Conservation (phyloP, 2,888 invertebrate species). For the Ptilodon capucinus region DNA sequence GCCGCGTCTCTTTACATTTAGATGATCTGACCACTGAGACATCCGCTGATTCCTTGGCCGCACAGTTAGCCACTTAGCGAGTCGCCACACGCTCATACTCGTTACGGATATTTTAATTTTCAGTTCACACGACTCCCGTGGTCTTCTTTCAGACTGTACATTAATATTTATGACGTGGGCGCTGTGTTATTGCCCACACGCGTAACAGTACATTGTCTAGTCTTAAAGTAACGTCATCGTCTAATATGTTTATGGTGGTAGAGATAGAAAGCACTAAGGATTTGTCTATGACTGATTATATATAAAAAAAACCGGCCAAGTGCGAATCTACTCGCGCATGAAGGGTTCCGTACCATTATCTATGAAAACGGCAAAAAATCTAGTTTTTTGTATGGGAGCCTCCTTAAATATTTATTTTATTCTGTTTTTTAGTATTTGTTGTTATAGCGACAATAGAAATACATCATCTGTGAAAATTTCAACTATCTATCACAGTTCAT, state of each 20-base stretch:
- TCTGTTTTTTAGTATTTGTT: too few species aligned
- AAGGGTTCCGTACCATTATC: too few species aligned
- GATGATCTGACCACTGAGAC: conserved; percentile 6
- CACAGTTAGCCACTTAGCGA: conserved; percentile 47
- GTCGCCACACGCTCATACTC: conserved; percentile 53
- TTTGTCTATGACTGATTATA: too few species aligned
- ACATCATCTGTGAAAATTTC: too few species aligned
- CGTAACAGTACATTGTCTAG: conserved; percentile 33
- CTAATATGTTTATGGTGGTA: too few species aligned
- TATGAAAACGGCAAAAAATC: too few species aligned
- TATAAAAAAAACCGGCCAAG: too few species aligned
- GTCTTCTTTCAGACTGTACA: conserved; percentile 60
- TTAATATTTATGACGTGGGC: conserved; percentile 66
- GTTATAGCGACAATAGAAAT: too few species aligned
- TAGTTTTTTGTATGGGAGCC: too few species aligned
- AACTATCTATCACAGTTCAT: too few species aligned
- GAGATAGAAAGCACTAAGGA: background rate
- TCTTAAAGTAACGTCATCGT: conserved; percentile 25
- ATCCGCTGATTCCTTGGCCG: background rate
- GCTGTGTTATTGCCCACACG: conserved; percentile 35
- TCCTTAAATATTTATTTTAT: too few species aligned
- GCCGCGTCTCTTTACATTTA: conserved; percentile 23
- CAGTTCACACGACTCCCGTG: conserved; percentile 72
- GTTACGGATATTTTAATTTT: conserved; percentile 76
- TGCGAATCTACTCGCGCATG: too few species aligned